Conservation (phyloP, 2,113 vertebrate genomes). For the Myanophis thanlyinensis region DNA sequence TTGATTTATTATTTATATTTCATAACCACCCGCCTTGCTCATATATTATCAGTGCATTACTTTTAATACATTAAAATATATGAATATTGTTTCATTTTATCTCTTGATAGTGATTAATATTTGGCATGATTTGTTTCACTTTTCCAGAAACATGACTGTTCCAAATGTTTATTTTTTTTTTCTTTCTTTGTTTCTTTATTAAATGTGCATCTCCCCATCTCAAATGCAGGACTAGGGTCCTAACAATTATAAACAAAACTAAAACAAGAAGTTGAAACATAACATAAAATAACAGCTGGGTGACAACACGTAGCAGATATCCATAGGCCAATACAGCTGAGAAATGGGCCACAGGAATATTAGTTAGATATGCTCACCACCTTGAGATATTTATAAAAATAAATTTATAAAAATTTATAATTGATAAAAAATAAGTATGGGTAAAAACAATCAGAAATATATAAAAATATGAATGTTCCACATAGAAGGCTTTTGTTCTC, state of each 20-base stretch:
- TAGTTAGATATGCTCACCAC: not conserved
- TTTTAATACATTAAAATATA: not conserved
- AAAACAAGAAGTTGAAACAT: not conserved
- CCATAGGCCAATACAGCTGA: not conserved
- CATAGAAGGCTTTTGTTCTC: not conserved
- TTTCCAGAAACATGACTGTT: not conserved
- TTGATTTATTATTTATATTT: not conserved
- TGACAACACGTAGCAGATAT: not conserved
- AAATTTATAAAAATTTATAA: no score
- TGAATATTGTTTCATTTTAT: not conserved
- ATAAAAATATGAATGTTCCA: not conserved
- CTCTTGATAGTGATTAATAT: not conserved
- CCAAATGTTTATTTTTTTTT: not conserved
- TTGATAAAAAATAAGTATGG: not conserved
- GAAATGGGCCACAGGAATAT: not conserved
- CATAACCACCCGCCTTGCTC: not conserved
- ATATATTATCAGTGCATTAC: not conserved
- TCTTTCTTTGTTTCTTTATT: not conserved
- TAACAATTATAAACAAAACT: not conserved
- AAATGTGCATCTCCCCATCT: not conserved
- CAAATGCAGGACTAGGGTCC: not conserved
- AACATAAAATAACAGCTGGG: not conserved
- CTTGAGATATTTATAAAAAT: not conserved
- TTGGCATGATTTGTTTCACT: not conserved
- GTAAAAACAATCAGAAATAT: not conserved